Evolutionary conservation across 2,113 vertebrate species (phyloP).

Genomic region (Eolophus roseicapilla): DNA sequence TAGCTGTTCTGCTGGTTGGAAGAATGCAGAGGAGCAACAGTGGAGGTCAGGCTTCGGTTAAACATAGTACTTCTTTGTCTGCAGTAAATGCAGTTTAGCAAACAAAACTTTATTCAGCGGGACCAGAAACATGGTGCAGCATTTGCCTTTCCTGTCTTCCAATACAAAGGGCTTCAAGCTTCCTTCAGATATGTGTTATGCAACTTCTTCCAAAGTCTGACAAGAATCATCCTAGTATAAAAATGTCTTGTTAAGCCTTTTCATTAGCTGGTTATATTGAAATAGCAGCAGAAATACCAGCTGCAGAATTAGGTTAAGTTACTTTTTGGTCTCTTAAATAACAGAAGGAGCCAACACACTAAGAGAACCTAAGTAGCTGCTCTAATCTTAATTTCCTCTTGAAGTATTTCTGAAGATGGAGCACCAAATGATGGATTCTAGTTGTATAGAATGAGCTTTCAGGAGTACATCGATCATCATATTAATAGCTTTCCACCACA

Average conservation of each 20-base stretch:
- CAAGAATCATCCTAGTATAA: background rate
- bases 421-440: background rate
- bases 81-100: background rate
- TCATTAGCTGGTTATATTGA: background rate
- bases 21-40: background rate
- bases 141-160: background rate
- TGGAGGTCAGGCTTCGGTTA: background rate
- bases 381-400: background rate
- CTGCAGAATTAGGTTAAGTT: background rate
- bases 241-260: background rate
- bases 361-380: background rate
- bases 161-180: background rate
- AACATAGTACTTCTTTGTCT: background rate
- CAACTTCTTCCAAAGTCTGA: background rate
- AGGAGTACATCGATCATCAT: background rate
- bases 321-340: background rate
- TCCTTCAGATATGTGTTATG: background rate
- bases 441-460: background rate
- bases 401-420: background rate
- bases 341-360: background rate
- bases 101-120: background rate
- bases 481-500: background rate
- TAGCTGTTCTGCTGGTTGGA: background rate
- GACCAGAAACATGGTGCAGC: background rate
- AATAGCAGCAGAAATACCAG: background rate